These are phyloP conservation scores for Clarias gariepinus DNA, from an alignment of 2,113 vertebrate species.

Conservation along the genomic window DNA sequence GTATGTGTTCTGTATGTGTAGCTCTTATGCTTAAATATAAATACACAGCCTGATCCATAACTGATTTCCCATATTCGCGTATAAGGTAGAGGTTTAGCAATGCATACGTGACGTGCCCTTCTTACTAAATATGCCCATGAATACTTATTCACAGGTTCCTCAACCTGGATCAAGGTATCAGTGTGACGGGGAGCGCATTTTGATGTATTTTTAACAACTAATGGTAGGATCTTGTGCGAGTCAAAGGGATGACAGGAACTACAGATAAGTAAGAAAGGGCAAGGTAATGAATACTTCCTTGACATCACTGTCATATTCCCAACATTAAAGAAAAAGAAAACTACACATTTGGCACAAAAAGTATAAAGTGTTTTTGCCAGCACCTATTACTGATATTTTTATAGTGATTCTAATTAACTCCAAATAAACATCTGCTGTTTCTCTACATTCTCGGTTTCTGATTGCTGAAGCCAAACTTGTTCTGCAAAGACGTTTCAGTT, in stretches of 20 bases:
- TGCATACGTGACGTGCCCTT: background rate
- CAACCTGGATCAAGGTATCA: background rate
- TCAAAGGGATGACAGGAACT: background rate
- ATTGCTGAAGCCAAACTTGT: no score
- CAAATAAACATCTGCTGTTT: no score
- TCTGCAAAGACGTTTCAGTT: no score
- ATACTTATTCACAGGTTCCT: background rate
- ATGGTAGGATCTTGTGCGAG: background rate
- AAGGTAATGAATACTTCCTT: background rate
- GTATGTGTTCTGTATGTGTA: background rate
- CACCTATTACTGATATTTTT: background rate
- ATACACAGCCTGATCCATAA: background rate
- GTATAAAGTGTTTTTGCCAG: background rate
- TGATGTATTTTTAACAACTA: conserved; percentile 23
- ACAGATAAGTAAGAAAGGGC: background rate
- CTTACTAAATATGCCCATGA: background rate
- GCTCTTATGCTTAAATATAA: background rate
- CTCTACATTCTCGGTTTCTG: no score
- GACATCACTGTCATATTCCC: conserved; percentile 6
- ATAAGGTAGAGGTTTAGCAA: background rate
- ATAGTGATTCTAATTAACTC: no score
- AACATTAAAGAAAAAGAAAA: background rate
- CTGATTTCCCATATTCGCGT: background rate
- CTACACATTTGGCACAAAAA: background rate
- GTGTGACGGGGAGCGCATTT: background rate